phyloP scores from a whole-genome alignment of 2,113 vertebrate species.

The Pteruthius melanotis region DNA sequence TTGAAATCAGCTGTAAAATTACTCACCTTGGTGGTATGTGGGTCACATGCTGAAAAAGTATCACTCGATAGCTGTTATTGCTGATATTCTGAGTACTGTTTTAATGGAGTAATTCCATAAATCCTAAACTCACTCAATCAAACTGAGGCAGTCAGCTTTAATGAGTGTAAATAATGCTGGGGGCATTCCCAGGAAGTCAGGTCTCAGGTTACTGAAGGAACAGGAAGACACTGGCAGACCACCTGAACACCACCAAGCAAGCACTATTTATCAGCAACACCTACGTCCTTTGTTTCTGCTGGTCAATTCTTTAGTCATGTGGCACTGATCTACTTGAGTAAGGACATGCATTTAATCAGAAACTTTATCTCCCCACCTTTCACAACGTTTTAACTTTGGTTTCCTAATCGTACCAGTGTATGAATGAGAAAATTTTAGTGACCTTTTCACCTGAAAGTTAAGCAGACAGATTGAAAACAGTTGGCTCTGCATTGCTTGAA shows the following conservation, averaged over 20 bases:
- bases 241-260: constrained; percentile 60
- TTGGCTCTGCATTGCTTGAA: constrained; percentile 1
- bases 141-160: constrained; percentile 23
- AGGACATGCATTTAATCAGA: constrained; percentile 46
- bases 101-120: constrained; percentile 17
- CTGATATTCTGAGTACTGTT: background rate
- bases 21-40: background rate
- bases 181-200: constrained; percentile 75
- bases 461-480: constrained; percentile 59
- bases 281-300: constrained; percentile 26
- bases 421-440: constrained; percentile 55
- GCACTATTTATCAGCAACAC: constrained; percentile 63
- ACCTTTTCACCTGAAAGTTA: constrained; percentile 60
- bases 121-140: constrained; percentile 32
- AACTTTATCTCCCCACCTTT: constrained; percentile 42
- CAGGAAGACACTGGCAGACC: constrained; percentile 68
- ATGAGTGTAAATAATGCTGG: constrained; percentile 67
- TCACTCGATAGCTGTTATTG: background rate
- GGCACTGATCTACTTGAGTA: constrained; percentile 40
- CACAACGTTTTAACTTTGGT: constrained; percentile 29
- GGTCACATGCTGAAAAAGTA: background rate
- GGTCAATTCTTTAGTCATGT: constrained; percentile 31
- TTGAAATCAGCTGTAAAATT: background rate
- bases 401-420: constrained; percentile 1
- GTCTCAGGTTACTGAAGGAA: constrained; percentile 76